These are phyloP conservation scores for Pocillopora grandis DNA, from an alignment of 92 coral and sea anemone genomes.

Conservation along the genomic window DNA sequence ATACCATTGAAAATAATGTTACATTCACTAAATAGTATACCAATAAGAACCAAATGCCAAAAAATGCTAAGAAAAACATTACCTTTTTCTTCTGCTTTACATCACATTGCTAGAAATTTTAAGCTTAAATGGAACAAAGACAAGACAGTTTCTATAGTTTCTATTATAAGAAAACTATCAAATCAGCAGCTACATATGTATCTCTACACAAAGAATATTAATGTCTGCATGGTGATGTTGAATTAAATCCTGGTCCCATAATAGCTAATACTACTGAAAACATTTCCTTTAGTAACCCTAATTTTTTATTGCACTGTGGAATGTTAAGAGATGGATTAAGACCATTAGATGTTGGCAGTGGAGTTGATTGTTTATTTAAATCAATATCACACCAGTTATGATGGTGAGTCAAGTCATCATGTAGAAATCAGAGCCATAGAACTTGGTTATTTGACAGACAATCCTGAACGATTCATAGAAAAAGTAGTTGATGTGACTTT, in stretches of 20 bases:
- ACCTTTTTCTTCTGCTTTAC: constrained; percentile 52
- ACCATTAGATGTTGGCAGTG: constrained; percentile 48
- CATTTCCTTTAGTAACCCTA: constrained; percentile 35
- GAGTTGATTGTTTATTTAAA: constrained; percentile 47
- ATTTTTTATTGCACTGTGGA: constrained; percentile 58
- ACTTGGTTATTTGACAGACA: constrained; percentile 26
- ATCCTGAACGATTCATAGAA: constrained; percentile 66
- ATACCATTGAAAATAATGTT: too few species aligned
- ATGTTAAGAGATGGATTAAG: constrained; percentile 54
- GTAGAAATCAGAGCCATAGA: too few species aligned
- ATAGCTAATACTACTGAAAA: constrained; percentile 48
- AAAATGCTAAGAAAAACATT: constrained; percentile 24
- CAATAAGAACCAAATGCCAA: constrained; percentile 17
- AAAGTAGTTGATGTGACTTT: constrained; percentile 24
- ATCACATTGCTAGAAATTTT: constrained; percentile 39
- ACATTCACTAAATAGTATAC: too few species aligned
- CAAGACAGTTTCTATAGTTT: constrained; percentile 45
- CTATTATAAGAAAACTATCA: constrained; percentile 29
- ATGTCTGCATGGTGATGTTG: too few species aligned
- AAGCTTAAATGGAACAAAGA: constrained; percentile 41
- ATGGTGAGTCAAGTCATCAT: too few species aligned
- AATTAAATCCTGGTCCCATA: constrained; percentile 57
- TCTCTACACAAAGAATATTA: too few species aligned
- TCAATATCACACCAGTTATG: constrained; percentile 50
- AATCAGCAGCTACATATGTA: too few species aligned